Base-by-base conservation (phyloP, 2,113 vertebrate genomes). In the Pedetes capensis region DNA sequence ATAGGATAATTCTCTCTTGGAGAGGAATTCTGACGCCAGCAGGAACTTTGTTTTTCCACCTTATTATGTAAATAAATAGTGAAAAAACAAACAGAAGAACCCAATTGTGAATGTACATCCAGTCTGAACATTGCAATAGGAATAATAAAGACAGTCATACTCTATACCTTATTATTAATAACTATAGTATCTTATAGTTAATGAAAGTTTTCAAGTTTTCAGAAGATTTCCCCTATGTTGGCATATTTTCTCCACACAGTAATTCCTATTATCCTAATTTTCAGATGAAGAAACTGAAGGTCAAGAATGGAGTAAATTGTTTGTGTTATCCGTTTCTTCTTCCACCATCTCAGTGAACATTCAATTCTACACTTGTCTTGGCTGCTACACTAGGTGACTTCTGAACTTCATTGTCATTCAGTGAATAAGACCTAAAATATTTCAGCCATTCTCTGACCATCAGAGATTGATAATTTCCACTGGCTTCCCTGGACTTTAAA, bases 331-430 rank as follows among this genome's bases (percentile, higher is more conserved):
- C 32, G n/a, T 12, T 12, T 72, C 61, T 57, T 59, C 87, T 17
- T 22, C 74, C 5, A 29, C 14, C 20, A 5, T 6, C 1, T 7
- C 22, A 5, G 0, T 34, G 5, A 6, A 14, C 6, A 71, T 37
- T 23, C 44, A 29, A 0, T 39, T 88, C 66, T 64, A 0, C 44
- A 64, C 51, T 1, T 25, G 69, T 20, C 11, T n/a, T 25, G 17
- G 51, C 12, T 11, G 7, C 47, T 22, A 12, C 8, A 1, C 8
- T 63, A 11, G 11, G 42, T 90, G 18, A 9, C 39, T 82, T 93
- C 39, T 34, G 49, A n/a, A 18, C 84, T 96, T 79, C 64, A 22
- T 47, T 83, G 76, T 68, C 42, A 72, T 17, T 37, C 27, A 32
- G 0, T 86, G 39, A 93, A 57, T 83, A 27, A 78, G 20, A 78